Conservation (phyloP, 2,797 vertebrate genomes). For the Halcyon leucocephala region DNA sequence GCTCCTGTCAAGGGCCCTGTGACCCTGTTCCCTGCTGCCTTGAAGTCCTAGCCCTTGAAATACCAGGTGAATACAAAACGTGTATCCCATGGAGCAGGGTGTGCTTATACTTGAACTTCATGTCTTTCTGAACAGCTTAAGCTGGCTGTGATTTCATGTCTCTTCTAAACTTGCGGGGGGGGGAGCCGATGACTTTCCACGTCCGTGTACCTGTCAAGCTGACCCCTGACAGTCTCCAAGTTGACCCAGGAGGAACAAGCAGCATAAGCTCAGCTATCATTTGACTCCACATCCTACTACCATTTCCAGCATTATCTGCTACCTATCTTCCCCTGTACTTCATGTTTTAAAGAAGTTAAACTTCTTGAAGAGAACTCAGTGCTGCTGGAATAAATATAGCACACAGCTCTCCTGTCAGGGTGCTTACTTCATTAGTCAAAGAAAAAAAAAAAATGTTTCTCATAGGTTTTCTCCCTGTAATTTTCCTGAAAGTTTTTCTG, state of each 20-base stretch:
- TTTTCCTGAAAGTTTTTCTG: neutral
- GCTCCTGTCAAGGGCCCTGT: neutral
- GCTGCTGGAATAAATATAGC: conserved; percentile 15
- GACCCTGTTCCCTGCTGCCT: neutral
- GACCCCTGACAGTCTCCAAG: neutral
- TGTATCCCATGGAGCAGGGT: rapidly evolving
- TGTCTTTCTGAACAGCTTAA: neutral
- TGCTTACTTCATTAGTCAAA: conserved; percentile 45
- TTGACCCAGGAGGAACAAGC: neutral
- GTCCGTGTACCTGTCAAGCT: neutral
- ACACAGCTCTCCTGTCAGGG: neutral
- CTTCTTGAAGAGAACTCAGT: neutral
- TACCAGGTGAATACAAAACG: neutral
- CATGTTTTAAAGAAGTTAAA: neutral
- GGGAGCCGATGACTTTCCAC: neutral
- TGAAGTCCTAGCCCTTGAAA: neutral
- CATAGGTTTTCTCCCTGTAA: neutral
- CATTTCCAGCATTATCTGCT: neutral
- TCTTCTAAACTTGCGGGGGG: neutral
- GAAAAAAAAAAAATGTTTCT: neutral
- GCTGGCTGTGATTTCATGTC: neutral
- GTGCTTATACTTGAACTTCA: neutral
- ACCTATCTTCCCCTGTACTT: neutral
- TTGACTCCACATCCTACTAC: neutral
- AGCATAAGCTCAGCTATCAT: neutral